Percentiles rank a stretch among this genome's conserved stretches.
phyloP scores from a whole-genome alignment of 1,140 invertebrate species.

The Homarus americanus region DNA sequence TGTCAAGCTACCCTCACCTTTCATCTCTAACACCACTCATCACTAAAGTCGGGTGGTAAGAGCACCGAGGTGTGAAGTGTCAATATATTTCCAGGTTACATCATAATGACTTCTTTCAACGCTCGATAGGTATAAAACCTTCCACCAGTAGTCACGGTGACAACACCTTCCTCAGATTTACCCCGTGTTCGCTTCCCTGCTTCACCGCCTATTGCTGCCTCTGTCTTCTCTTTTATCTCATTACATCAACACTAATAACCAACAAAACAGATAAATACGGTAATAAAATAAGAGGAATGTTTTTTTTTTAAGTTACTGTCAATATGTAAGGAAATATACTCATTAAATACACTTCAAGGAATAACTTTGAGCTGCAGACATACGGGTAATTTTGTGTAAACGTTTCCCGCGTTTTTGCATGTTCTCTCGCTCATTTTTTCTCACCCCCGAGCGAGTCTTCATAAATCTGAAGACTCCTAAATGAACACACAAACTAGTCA shows the following conservation, averaged over 20 bases:
- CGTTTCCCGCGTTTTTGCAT: constrained; percentile 29
- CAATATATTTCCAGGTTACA: neutral
- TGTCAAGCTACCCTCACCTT: too few relatives aligned
- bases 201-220: too few relatives aligned
- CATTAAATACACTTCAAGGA: too few relatives aligned
- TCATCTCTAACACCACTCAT: too few relatives aligned
- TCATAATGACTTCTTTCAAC: neutral
- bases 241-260: too few relatives aligned
- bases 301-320: too few relatives aligned
- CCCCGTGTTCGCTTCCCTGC: neutral
- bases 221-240: too few relatives aligned
- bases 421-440: neutral
- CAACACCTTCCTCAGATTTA: neutral
- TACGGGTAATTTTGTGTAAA: constrained; percentile 22
- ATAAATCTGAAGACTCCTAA: constrained; percentile 27
- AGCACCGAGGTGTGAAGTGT: neutral
- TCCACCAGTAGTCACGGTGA: neutral
- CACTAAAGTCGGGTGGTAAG: too few relatives aligned
- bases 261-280: too few relatives aligned
- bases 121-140: neutral
- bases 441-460: constrained; percentile 21
- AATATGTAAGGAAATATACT: too few relatives aligned
- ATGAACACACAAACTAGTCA: constrained; percentile 39
- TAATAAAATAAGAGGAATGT: too few relatives aligned
- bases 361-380: constrained; percentile 16